Evolutionary conservation across 2,888 invertebrate species (phyloP), one percentile per base, ranked within the genome.

Genomic region (Escarpia spicata): DNA sequence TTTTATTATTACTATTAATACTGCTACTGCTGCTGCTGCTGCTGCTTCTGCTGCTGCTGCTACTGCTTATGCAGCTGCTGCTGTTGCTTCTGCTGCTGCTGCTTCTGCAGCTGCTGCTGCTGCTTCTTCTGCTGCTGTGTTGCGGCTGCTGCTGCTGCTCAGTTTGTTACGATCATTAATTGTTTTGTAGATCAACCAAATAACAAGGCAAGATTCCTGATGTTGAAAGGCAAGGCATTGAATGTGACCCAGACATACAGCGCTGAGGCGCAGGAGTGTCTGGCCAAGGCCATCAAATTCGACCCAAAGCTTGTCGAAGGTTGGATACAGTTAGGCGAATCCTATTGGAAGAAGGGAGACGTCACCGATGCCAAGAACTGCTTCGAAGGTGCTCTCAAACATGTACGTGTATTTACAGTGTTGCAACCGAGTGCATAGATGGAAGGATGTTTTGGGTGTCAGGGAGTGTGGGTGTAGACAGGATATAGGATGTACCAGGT

Each of bases 321-420:
- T 0, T 98, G 98, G 98, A 98, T 98, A 95, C 98, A 98, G 96
- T 97, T 99, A 0, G 98, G 98, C 0, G 98, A 98, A 96, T 98
- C 98, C 95, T 98, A 98, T 96, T 98, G 98, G 98, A 98, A 98
- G 96, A 98, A 98, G 95, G 97, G 98, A 95, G 98, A 98, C 95
- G 97, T 98, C 9, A 97, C 97, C 94, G 98, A 98, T 95, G 98
- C 98, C 0, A 98, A 97, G 95, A 98, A 98, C 95, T 98, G 98
- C 96, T 98, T 98, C 96, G 97, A 97, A 95, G 98, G 98, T 92
- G 98, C 97, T 26, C 94, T 97, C 4, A 96, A 95, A 94, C 96
- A 97, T 95, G 96, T 96, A 93, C 94, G 95, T 92, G 10, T 91
- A 37, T 43, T 15, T 90, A 75, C 75, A 75, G 19, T 6, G 52